These are phyloP conservation scores for Myotis planiceps DNA, from an alignment of 2,797 vertebrate genomes.

Conservation along the genomic window DNA sequence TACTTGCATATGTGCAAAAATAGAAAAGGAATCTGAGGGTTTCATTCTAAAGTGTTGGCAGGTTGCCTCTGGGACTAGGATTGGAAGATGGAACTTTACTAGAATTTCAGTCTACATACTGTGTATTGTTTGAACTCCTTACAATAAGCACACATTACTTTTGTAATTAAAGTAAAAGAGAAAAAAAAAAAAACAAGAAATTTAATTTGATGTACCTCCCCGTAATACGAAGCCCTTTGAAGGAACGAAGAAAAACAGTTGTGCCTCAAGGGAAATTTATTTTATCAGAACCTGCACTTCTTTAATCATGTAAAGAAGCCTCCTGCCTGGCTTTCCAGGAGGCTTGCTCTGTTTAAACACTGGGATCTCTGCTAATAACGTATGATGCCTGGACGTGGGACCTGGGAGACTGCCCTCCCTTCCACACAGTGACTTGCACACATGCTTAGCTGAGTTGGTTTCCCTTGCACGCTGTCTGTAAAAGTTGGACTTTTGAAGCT, in stretches of 20 bases:
- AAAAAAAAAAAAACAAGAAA: conserved; percentile 12
- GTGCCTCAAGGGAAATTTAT: conserved; percentile 64
- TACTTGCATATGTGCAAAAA: neutral
- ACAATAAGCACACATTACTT: conserved; percentile 41
- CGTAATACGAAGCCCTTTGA: conserved; percentile 24
- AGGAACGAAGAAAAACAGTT: conserved; percentile 7
- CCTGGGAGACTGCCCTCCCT: neutral
- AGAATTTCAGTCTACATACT: neutral
- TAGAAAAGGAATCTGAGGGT: neutral
- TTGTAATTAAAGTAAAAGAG: conserved; percentile 51
- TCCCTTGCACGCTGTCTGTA: neutral
- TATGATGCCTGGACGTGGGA: neutral
- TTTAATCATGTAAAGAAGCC: neutral
- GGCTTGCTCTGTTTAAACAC: conserved; percentile 49
- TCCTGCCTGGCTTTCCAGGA: neutral
- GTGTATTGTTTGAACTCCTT: conserved; percentile 8
- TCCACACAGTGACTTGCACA: fast-evolving
- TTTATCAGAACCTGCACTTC: conserved; percentile 39
- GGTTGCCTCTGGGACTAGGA: neutral
- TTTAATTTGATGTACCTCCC: conserved; percentile 36
- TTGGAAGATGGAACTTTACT: neutral
- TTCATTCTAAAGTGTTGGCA: neutral
- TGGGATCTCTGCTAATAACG: conserved; percentile 14
- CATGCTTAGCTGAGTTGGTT: neutral
- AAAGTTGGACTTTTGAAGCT: neutral